Evolutionary conservation across 2,888 invertebrate genomes (phyloP).

Genomic region (Hydriomena furcata): DNA sequence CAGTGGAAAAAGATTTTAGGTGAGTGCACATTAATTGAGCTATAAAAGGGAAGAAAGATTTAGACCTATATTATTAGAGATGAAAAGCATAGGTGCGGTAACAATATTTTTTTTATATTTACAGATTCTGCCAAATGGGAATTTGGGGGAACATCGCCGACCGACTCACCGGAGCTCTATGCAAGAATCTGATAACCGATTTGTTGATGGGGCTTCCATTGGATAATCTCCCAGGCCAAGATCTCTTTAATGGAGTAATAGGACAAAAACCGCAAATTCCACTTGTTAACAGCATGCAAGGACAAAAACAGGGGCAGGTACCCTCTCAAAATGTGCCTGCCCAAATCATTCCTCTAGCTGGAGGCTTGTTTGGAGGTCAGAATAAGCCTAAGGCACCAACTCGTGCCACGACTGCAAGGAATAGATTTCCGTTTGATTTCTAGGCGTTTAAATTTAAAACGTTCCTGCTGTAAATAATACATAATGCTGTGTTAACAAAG

Average conservation of each 20-base stretch:
- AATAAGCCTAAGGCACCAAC: not conserved
- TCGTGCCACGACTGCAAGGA: constrained; percentile 28
- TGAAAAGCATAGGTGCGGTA: no score
- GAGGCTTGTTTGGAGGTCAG: constrained; percentile 22
- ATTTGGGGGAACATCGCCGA: constrained; percentile 86
- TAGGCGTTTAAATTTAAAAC: constrained; percentile 8
- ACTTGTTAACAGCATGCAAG: constrained; percentile 18
- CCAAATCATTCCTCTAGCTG: constrained; percentile 13
- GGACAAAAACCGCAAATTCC: constrained; percentile 9
- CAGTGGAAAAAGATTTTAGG: constrained; percentile 69
- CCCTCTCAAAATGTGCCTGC: constrained; percentile 5
- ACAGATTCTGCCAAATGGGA: constrained; percentile 87
- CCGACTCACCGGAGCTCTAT: constrained; percentile 80
- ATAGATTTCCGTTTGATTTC: constrained; percentile 42
- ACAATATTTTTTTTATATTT: constrained; percentile 38
- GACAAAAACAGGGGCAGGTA: not conserved
- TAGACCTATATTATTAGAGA: no score
- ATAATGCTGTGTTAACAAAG: no score
- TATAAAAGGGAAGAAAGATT: not conserved
- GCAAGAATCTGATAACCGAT: constrained; percentile 68
- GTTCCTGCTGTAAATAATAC: not conserved
- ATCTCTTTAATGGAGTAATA: constrained; percentile 1
- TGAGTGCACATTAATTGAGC: constrained; percentile 28
- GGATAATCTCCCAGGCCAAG: constrained; percentile 7
- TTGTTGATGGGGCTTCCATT: constrained; percentile 38